Base-by-base conservation (phyloP, 1,140 invertebrate species). In the Maniola jurtina region DNA sequence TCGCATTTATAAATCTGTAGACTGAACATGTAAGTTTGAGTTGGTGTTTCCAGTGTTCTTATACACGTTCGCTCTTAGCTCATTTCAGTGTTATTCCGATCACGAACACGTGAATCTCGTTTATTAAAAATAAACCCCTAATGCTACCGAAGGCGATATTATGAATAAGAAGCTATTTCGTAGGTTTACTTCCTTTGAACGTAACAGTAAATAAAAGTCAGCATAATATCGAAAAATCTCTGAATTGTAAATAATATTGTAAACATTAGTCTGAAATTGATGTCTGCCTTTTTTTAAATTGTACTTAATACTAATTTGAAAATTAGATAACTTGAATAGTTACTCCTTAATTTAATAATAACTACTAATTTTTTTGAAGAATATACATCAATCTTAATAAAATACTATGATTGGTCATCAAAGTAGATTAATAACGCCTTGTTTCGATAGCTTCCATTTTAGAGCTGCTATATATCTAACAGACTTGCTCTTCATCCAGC, bases 1-100 rank as follows among this genome's bases (percentile, higher is more conserved):
- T n/a, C 33, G 67, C 33, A 10, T 50, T 56, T 38, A 7, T 55
- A 42, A 54, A 61, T 38, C n/a, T 50, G 42, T 63, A 61, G 65
- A 73, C 64, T 61, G 60, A 66, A 76, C 73, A 74, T 71, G 73
- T 77, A 76, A 78, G 67, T 78, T 77, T 77, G 70, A 81, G 75
- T 72, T 69, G 55, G 60, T 80, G 81, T 86, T 83, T 79, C 75
- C 80, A 77, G 69, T 79, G 69, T 73, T 76, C 71, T 73, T 71
- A 69, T 68, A 76, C 68, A 64, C 71, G 76, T 75, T 82, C 71
- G 72, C 65, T 73, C 70, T 71, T 79, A 70, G 69, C 68, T 75
- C 71, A 76, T 79, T 78, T 78, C 72, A 58, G 71, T 70, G 71
- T 66, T 77, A 83, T 83, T 84, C 81, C 68, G 75, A 83, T 80